These are phyloP conservation scores for Merops nubicus DNA, from an alignment of 2,113 vertebrate species.

Conservation along the genomic window DNA sequence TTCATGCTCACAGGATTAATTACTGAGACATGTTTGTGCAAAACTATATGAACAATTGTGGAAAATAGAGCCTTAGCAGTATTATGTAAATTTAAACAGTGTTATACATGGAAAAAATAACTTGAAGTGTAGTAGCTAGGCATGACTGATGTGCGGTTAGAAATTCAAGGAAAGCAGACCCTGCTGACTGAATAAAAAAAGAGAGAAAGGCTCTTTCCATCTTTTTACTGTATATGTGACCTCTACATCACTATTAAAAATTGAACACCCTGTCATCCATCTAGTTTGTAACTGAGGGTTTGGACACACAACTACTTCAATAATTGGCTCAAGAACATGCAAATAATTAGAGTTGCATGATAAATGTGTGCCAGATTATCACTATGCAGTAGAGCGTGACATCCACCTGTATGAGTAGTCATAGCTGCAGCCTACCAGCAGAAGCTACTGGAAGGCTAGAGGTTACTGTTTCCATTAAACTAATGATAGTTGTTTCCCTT, in stretches of 20 bases:
- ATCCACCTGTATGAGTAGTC: not conserved
- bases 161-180: not conserved
- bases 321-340: not conserved
- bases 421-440: not conserved
- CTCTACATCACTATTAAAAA: not conserved
- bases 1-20: not conserved
- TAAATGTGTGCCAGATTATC: not conserved
- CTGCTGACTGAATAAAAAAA: not conserved
- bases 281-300: not conserved
- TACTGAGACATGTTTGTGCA: not conserved
- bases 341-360: not conserved
- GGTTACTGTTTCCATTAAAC: not conserved
- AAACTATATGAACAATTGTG: not conserved
- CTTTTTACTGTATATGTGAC: not conserved
- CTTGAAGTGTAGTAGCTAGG: not conserved
- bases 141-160: not conserved
- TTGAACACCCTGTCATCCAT: not conserved
- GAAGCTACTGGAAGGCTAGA: not conserved
- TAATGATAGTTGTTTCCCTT: not conserved
- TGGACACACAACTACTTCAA: not conserved
- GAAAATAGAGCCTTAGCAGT: not conserved
- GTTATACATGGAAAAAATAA: not conserved
- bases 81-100: not conserved
- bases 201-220: not conserved
- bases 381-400: not conserved